Percentiles rank a stretch among this genome's conserved stretches.
Conservation (phyloP, 2,113 vertebrate genomes). For the Campylomormyrus tamandua region DNA sequence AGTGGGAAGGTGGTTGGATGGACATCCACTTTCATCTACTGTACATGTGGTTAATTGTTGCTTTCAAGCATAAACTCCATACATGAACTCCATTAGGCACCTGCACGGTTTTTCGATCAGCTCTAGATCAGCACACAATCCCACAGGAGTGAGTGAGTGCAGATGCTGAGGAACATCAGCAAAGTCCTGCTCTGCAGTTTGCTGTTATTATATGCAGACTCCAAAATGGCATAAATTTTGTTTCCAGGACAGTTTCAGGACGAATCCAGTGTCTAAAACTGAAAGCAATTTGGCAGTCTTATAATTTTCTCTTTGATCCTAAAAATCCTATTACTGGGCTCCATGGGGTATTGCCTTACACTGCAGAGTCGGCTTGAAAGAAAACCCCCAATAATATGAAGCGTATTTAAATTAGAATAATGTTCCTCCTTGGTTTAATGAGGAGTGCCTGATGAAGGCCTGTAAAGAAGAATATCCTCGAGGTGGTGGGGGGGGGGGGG, state of each 20-base stretch:
- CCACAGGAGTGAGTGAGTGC: neutral
- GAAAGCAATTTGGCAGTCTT: neutral
- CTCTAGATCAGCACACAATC: neutral
- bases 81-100: neutral
- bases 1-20: neutral
- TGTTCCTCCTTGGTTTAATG: constrained; percentile 8
- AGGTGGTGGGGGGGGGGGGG: neutral
- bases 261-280: neutral
- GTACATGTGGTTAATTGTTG: neutral
- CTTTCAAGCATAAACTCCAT: neutral
- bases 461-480: neutral
- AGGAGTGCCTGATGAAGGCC: constrained; percentile 1
- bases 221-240: neutral
- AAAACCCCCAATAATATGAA: constrained; percentile 6
- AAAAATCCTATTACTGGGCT: constrained; percentile 14
- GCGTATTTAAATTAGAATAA: constrained; percentile 8
- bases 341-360: constrained; percentile 10
- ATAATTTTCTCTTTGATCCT: constrained; percentile 17
- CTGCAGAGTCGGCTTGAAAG: neutral
- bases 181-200: neutral
- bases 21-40: neutral
- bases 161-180: neutral
- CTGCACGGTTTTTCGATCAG: neutral
- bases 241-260: neutral
- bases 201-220: neutral